Percentiles rank a stretch among this genome's conserved stretches.
These are phyloP conservation scores for Bothrops alternatus DNA, from an alignment of 2,797 vertebrate genomes.

Conservation along the genomic window DNA sequence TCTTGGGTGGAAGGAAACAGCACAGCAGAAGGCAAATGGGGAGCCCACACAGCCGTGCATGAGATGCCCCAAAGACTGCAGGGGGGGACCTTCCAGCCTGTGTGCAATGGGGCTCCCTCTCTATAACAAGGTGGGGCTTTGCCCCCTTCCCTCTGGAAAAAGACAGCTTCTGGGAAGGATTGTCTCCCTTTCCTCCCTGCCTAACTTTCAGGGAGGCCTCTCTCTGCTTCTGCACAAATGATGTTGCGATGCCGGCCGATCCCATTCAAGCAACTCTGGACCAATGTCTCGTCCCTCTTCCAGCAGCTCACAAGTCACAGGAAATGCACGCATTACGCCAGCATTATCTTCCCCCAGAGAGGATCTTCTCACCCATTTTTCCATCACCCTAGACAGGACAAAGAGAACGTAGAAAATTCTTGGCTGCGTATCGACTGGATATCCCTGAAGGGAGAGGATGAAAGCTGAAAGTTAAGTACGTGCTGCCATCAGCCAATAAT, in stretches of 20 bases:
- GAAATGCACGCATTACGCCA: neutral
- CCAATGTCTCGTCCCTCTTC: neutral
- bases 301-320: neutral
- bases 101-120: neutral
- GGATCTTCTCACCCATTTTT: neutral
- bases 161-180: neutral
- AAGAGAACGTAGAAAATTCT: neutral
- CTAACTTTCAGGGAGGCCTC: neutral
- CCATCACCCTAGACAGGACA: neutral
- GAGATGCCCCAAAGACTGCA: neutral
- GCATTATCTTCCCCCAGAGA: neutral
- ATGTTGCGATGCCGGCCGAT: neutral
- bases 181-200: neutral
- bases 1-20: slow-evolving; percentile 52
- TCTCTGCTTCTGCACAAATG: neutral
- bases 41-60: neutral
- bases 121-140: neutral
- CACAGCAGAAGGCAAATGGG: neutral
- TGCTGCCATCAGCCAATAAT: neutral
- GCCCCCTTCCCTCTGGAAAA: neutral
- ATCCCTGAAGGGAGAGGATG: neutral
- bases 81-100: neutral
- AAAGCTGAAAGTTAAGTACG: neutral
- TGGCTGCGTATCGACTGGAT: neutral
- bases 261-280: neutral